Conservation (phyloP, 2,888 invertebrate species). For the Dynastes hyllus region DNA sequence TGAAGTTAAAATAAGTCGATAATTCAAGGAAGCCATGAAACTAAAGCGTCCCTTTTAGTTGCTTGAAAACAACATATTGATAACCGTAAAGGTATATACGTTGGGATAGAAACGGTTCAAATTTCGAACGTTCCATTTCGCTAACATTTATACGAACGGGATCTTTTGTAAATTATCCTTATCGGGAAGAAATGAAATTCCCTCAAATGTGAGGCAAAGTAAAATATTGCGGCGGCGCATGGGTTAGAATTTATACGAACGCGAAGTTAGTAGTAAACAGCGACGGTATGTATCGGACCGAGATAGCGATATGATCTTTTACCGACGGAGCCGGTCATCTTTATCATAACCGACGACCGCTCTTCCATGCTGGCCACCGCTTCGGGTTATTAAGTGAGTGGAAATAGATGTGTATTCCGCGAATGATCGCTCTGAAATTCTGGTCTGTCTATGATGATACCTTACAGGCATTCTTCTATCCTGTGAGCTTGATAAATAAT, state of each 20-base stretch:
- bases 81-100: too few species aligned
- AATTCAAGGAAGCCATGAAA: too few species aligned
- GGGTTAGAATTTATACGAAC: conserved; percentile 35
- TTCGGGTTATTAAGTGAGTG: conserved; percentile 64
- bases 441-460: conserved; percentile 63
- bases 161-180: conserved; percentile 25
- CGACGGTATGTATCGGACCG: conserved; percentile 12
- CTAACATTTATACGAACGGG: conserved; percentile 12
- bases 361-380: conserved; percentile 52
- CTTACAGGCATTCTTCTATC: conserved; percentile 61
- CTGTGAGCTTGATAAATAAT: conserved; percentile 62
- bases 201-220: conserved; percentile 22
- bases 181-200: conserved; percentile 33
- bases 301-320: background rate
- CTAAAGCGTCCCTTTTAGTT: too few species aligned
- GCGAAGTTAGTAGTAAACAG: conserved; percentile 8
- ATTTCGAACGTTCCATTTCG: conserved; percentile 28
- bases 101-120: background rate
- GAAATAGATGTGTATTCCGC: conserved; percentile 62
- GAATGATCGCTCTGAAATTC: conserved; percentile 65
- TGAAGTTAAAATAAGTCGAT: too few species aligned
- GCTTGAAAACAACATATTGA: too few species aligned
- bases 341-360: conserved; percentile 22
- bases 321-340: conserved; percentile 22
- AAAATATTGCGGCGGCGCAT: conserved; percentile 17